Conservation (phyloP, 2,888 invertebrate genomes). For the Cryptus viduatorius region DNA sequence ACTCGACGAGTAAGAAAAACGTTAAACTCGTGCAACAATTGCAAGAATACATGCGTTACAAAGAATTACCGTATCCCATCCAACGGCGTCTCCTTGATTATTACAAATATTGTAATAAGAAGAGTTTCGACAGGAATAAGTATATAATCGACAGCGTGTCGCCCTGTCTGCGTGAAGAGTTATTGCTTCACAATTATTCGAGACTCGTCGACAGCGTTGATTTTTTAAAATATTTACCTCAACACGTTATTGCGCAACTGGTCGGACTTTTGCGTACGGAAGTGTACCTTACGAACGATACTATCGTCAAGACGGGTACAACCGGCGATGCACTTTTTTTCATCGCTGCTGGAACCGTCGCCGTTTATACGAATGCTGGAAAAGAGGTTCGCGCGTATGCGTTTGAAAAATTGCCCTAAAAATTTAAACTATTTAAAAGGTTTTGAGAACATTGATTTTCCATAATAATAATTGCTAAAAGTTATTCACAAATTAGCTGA, state of each 20-base stretch:
- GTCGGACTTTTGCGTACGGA: slow-evolving; percentile 79
- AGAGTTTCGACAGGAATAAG: slow-evolving; percentile 82
- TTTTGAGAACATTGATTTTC: no score
- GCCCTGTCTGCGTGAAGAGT: slow-evolving; percentile 81
- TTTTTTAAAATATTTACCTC: slow-evolving; percentile 82
- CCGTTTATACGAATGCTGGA: slow-evolving; percentile 83
- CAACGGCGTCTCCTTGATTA: slow-evolving; percentile 82
- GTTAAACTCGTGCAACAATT: slow-evolving; percentile 81
- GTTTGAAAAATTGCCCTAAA: no score
- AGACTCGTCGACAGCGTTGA: slow-evolving; percentile 82
- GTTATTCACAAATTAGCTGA: neutral
- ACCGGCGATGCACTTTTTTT: slow-evolving; percentile 83
- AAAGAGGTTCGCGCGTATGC: slow-evolving; percentile 80
- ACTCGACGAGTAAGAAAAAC: slow-evolving; percentile 74
- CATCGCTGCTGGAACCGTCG: slow-evolving; percentile 84
- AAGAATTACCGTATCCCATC: slow-evolving; percentile 82
- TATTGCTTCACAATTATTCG: slow-evolving; percentile 81
- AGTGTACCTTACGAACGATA: slow-evolving; percentile 83
- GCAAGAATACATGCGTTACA: slow-evolving; percentile 84
- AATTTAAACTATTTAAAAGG: no score
- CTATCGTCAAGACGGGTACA: slow-evolving; percentile 82
- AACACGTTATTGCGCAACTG: slow-evolving; percentile 78
- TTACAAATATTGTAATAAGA: slow-evolving; percentile 83
- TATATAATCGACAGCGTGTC: slow-evolving; percentile 83
- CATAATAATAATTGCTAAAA: no score